phyloP scores from a whole-genome alignment of 2,888 invertebrate genomes.

The Caenorhabditis uteleia region DNA sequence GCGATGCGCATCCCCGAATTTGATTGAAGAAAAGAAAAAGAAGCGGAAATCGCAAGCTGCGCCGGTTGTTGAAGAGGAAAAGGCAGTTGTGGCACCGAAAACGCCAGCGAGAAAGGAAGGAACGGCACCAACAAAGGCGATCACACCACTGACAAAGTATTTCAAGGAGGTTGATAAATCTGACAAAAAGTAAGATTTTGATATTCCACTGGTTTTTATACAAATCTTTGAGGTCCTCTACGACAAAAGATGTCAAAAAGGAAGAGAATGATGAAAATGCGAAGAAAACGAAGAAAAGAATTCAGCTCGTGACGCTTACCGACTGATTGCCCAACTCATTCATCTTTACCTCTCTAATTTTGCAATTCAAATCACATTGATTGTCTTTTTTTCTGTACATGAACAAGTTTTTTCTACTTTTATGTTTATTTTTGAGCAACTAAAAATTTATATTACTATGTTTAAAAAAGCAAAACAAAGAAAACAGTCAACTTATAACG shows the following conservation, averaged over 20 bases:
- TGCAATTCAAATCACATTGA: not conserved
- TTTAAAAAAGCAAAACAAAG: not conserved
- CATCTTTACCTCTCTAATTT: not conserved
- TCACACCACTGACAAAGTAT: slow-evolving; percentile 19
- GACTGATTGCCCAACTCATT: slow-evolving; percentile 5
- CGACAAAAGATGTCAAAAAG: too few relatives aligned
- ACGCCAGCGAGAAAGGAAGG: slow-evolving; percentile 9
- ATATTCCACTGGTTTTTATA: not conserved
- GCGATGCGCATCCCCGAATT: slow-evolving; percentile 13
- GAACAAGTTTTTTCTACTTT: not conserved
- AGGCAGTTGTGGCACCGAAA: not conserved
- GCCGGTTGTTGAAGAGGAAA: not conserved
- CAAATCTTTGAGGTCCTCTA: not conserved
- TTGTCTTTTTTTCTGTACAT: too few relatives aligned
- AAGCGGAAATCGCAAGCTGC: slow-evolving; percentile 15
- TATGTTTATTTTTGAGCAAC: not conserved
- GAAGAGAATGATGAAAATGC: not conserved
- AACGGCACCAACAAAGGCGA: slow-evolving; percentile 5
- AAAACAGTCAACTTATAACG: slow-evolving; percentile 35
- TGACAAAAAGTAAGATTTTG: not conserved
- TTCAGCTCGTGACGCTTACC: slow-evolving; percentile 2
- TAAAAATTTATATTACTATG: slow-evolving; percentile 2
- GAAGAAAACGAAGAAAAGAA: slow-evolving; percentile 3
- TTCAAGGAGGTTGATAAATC: slow-evolving; percentile 20
- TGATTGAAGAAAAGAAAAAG: slow-evolving; percentile 35